These are phyloP conservation scores for Thamnophis elegans DNA, from an alignment of 2,797 vertebrate species.

Conservation along the genomic window DNA sequence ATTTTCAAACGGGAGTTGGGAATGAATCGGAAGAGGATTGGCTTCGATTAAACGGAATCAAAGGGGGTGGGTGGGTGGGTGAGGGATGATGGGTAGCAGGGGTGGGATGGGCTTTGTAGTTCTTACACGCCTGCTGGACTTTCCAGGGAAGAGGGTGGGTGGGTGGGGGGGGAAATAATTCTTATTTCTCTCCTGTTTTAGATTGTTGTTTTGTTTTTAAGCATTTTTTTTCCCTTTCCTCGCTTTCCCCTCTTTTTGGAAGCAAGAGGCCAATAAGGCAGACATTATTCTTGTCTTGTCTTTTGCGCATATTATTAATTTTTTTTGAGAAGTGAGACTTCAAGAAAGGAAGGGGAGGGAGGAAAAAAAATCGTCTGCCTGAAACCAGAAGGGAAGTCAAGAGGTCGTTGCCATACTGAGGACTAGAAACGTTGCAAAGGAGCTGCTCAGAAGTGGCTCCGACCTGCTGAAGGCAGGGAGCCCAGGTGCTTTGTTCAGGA, in stretches of 20 bases:
- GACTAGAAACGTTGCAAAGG: neutral
- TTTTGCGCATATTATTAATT: too few relatives aligned
- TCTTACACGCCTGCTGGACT: neutral
- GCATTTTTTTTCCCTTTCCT: neutral
- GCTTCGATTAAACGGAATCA: neutral
- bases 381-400: neutral
- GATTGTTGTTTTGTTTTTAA: neutral
- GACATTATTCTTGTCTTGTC: neutral
- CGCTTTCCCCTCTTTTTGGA: neutral
- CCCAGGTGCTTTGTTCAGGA: neutral
- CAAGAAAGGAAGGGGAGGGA: neutral
- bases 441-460: neutral
- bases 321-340: neutral
- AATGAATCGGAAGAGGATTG: neutral
- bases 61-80: neutral
- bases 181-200: neutral
- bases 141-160: neutral
- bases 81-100: too few relatives aligned
- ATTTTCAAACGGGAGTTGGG: neutral
- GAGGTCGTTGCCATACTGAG: neutral
- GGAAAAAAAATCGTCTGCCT: neutral
- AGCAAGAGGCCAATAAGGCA: neutral
- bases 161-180: fast-evolving
- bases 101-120: neutral
- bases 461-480: neutral